Conservation (phyloP, 2,113 vertebrate genomes). For the Gobiocypris rarus region DNA sequence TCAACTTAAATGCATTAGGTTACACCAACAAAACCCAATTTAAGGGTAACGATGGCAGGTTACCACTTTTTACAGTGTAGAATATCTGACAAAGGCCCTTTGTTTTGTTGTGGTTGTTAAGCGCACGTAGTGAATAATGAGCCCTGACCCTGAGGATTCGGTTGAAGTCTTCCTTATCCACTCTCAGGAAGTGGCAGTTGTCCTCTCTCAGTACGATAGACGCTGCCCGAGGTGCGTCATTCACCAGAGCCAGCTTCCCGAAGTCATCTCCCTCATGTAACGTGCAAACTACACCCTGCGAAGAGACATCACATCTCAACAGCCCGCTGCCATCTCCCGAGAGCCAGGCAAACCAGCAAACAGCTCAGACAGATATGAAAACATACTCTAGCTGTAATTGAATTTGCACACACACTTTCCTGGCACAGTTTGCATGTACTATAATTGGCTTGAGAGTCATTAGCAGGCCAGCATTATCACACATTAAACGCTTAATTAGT, state of each 20-base stretch:
- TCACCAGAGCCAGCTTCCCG: conserved; percentile 96
- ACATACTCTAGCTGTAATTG: background rate
- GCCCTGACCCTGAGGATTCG: conserved; percentile 90
- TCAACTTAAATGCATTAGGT: background rate
- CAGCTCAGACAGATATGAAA: background rate
- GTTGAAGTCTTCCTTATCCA: conserved; percentile 99
- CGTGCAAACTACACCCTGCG: conserved; percentile 96
- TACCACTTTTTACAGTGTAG: background rate
- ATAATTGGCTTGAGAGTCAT: conserved; percentile 9
- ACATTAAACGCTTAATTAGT: background rate
- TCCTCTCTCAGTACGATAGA: conserved; percentile 96
- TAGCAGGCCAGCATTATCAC: background rate
- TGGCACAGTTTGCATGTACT: conserved; percentile 11
- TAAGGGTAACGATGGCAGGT: background rate
- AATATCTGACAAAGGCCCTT: background rate
- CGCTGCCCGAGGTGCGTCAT: conserved; percentile 94
- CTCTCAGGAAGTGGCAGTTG: conserved; percentile 96
- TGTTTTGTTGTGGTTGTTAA: background rate
- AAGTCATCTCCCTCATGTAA: conserved; percentile 97
- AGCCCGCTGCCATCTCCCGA: background rate
- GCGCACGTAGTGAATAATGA: background rate
- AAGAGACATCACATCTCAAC: background rate
- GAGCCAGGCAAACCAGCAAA: background rate
- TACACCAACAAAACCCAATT: background rate
- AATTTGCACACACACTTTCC: background rate